These are phyloP conservation scores for Zosterops pallidus DNA, from an alignment of 2,113 vertebrate genomes.

Conservation along the genomic window DNA sequence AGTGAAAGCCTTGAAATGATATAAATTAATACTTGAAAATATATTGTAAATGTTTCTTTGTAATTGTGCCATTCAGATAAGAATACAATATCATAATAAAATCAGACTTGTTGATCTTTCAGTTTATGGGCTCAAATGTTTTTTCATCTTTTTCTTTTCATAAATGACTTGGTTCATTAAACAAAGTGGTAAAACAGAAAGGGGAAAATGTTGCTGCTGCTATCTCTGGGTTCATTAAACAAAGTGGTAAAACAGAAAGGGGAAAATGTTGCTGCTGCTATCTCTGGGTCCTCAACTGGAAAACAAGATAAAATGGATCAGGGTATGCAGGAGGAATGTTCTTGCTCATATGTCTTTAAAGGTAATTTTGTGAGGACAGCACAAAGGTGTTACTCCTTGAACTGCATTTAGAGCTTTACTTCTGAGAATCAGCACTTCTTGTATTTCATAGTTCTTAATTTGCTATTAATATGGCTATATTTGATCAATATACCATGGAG, in stretches of 20 bases:
- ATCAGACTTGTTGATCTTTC: slow-evolving; percentile 77
- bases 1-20: slow-evolving; percentile 80
- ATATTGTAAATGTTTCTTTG: slow-evolving; percentile 79
- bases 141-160: slow-evolving; percentile 57
- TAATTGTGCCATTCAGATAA: slow-evolving; percentile 78
- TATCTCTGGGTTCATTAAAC: slow-evolving; percentile 3
- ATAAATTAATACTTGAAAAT: slow-evolving; percentile 79
- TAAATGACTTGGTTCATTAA: neutral
- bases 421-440: neutral
- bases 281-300: neutral
- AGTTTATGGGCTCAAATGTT: slow-evolving; percentile 73
- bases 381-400: neutral
- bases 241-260: neutral
- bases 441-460: neutral
- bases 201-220: slow-evolving; percentile 15
- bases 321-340: neutral
- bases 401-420: neutral
- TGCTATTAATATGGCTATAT: neutral
- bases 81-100: slow-evolving; percentile 75
- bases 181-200: neutral
- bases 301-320: neutral
- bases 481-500: neutral
- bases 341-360: neutral
- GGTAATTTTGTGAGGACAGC: neutral
- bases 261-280: slow-evolving; percentile 16